phyloP scores from a whole-genome alignment of 2,797 vertebrate genomes.

The Tauraco hartlaubi region DNA sequence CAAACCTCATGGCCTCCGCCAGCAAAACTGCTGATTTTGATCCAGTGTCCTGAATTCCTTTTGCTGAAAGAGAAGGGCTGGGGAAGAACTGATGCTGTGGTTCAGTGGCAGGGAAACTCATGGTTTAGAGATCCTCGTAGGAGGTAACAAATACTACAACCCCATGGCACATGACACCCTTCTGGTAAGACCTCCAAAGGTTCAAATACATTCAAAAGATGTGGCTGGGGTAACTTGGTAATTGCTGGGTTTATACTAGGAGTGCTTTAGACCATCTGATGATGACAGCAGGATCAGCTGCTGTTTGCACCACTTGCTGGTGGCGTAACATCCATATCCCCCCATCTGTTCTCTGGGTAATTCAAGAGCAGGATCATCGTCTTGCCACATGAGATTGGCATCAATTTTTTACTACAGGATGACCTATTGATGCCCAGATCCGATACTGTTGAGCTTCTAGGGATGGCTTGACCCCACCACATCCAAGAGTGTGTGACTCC shows the following conservation, averaged over 20 bases:
- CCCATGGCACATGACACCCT: background rate
- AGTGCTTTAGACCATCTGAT: background rate
- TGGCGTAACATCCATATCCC: background rate
- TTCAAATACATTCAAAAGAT: background rate
- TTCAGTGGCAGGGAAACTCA: fast-evolving
- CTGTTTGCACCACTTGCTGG: fast-evolving
- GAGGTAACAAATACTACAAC: background rate
- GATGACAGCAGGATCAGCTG: background rate
- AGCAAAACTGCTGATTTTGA: background rate
- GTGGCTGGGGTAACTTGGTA: background rate
- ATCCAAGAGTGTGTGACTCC: background rate
- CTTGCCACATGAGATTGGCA: background rate
- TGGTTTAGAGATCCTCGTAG: background rate
- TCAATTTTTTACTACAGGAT: conserved; percentile 13
- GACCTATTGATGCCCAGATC: background rate
- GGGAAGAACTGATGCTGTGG: background rate
- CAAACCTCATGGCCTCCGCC: background rate
- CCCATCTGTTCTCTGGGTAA: background rate
- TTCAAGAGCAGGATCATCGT: background rate
- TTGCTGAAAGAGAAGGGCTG: background rate
- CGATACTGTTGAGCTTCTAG: background rate
- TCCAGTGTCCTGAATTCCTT: background rate
- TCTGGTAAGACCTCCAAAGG: background rate
- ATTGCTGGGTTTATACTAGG: background rate
- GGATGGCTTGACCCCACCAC: background rate